Evolutionary conservation across 2,797 vertebrate species (phyloP), one percentile per base, ranked within the genome.

Genomic region (Hyperoplus immaculatus): DNA sequence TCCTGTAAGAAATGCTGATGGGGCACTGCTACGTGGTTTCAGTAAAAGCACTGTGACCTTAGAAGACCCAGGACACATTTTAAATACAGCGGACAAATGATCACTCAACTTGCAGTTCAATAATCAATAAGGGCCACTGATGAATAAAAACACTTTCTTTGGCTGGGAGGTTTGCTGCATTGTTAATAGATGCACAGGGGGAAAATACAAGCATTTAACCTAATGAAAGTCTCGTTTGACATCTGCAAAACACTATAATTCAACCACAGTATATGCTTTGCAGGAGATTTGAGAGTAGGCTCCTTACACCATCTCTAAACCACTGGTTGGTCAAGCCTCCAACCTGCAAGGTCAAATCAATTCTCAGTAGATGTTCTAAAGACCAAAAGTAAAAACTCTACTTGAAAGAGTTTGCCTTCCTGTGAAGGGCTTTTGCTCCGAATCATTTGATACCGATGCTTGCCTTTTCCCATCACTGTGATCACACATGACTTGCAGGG

Each of bases 371-470:
- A 46, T 4, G 36, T n/a, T 61, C n/a, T 42, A n/a, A 9, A 41
- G 9, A 69, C 6, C 38, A 10, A 54, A 83, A 76, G 11, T 51
- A 1, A 77, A 78, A 72, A 41, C 16, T 8, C 7, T 55, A 15
- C 7, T 46, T 67, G 9, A 21, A 56, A 62, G 18, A 50, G 39
- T 21, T 16, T n/a, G 10, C 15, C 5, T 54, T 39, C 57, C 2
- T 60, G 46, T 12, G 18, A 63, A 15, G 47, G 9, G 41, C 1
- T 29, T 2, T 6, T 39, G 18, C 10, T 50, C 14, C 9, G 3
- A 43, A 15, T 36, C 3, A 8, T 74, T 14, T 39, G n/a, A 46
- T n/a, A 50, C 8, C 8, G 38, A 10, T 13, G 16, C 21, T 13
- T 42, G 12, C 7, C 38, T 69, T 51, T 53, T 58, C 45, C 14